phyloP scores from a whole-genome alignment of 2,888 invertebrate species.

The Caenorhabditis angaria region DNA sequence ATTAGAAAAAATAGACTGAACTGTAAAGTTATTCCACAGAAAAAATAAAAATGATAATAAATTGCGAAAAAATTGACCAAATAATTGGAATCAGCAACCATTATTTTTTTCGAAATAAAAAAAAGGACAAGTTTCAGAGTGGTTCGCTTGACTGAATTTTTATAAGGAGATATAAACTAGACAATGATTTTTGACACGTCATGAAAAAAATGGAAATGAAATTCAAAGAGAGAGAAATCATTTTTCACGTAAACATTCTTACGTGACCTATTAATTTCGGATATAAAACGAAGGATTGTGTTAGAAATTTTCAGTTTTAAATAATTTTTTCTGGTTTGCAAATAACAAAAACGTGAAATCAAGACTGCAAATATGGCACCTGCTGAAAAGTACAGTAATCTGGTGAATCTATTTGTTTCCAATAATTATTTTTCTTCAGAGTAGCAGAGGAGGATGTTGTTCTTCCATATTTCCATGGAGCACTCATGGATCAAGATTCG shows the following conservation, averaged over 20 bases:
- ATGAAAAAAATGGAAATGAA: no score
- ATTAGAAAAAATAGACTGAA: slow-evolving; percentile 14
- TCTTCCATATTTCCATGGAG: slow-evolving; percentile 61
- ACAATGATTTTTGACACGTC: no score
- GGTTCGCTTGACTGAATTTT: no score
- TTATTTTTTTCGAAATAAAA: no score
- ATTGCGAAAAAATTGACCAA: slow-evolving; percentile 25
- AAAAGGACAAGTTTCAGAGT: no score
- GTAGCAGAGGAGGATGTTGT: slow-evolving; percentile 44
- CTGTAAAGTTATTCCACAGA: slow-evolving; percentile 22
- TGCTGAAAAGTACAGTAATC: slow-evolving; percentile 21
- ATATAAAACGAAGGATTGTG: no score
- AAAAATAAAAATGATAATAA: slow-evolving; percentile 28
- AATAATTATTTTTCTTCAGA: slow-evolving; percentile 13
- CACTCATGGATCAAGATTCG: slow-evolving; percentile 59
- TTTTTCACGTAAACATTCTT: no score
- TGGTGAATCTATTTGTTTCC: slow-evolving; percentile 8
- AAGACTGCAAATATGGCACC: slow-evolving; percentile 1
- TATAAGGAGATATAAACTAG: no score
- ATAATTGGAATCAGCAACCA: slow-evolving; percentile 21
- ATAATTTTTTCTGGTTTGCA: slow-evolving; percentile 3
- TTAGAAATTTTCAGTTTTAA: slow-evolving; percentile 16
- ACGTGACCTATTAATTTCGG: no score
- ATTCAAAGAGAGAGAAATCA: no score
- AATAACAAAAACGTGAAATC: slow-evolving; percentile 10